A percentile compares a stretch with the other conserved stretches of the same genome.
Conservation (phyloP, 2,888 invertebrate genomes). For the Aspidiotus destructor region DNA sequence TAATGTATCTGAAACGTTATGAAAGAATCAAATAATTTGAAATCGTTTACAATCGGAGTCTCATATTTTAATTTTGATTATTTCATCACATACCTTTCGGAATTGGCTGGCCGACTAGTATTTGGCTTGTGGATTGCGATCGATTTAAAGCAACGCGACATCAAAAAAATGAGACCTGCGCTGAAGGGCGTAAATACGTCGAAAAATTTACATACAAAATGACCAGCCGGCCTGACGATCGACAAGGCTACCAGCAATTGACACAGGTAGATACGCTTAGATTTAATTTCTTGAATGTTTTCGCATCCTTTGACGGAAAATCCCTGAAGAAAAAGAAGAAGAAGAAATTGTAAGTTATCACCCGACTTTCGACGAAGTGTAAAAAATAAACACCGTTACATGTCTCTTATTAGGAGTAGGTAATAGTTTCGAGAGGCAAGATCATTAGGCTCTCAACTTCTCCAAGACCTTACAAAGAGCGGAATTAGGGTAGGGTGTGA, state of each 20-base stretch:
- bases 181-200: slow-evolving; percentile 91
- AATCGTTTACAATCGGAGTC: too few species aligned
- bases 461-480: too few species aligned
- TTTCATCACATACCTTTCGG: slow-evolving; percentile 57
- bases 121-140: slow-evolving; percentile 89
- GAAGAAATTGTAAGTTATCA: too few species aligned
- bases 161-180: slow-evolving; percentile 84
- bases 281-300: slow-evolving; percentile 89
- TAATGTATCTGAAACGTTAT: slow-evolving; percentile 53
- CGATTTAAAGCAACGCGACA: slow-evolving; percentile 80
- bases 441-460: too few species aligned
- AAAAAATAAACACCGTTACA: too few species aligned
- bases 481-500: too few species aligned
- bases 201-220: slow-evolving; percentile 94
- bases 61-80: too few species aligned
- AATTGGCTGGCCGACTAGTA: slow-evolving; percentile 93
- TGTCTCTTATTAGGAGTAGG: too few species aligned
- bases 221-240: slow-evolving; percentile 73
- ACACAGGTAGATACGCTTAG: slow-evolving; percentile 87
- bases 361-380: too few species aligned
- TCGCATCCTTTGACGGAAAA: slow-evolving; percentile 93
- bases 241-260: slow-evolving; percentile 85
- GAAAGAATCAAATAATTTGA: too few species aligned
- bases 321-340: slow-evolving; percentile 53
- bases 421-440: too few species aligned